phyloP scores from a whole-genome alignment of 2,113 vertebrate species.

The Aepyceros melampus region DNA sequence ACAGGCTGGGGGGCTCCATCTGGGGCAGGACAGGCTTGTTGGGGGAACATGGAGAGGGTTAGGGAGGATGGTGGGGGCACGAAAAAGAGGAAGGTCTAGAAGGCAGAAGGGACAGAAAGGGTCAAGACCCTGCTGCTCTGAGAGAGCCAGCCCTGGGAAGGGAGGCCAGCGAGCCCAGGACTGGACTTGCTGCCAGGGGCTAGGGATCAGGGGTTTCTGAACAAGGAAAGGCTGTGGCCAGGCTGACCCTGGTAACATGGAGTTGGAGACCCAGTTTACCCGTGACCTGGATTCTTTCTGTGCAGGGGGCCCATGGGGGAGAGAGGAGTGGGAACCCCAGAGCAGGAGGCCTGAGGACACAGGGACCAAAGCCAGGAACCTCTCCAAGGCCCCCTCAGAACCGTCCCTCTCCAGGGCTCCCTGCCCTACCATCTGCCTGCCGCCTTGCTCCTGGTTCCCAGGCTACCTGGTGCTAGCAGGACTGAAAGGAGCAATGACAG shows the following conservation, averaged over 20 bases:
- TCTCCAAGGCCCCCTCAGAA: not conserved
- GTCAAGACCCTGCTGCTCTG: not conserved
- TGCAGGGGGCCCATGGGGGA: not conserved
- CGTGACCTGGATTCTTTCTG: not conserved
- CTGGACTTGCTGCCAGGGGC: accelerated
- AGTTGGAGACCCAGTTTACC: not conserved
- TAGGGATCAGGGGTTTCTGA: not conserved
- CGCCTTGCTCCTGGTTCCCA: not conserved
- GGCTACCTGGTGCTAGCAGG: not conserved
- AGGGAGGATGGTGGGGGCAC: too few relatives aligned
- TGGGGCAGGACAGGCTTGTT: not conserved
- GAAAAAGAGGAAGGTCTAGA: not conserved
- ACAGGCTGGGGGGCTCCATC: not conserved
- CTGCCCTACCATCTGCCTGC: not conserved
- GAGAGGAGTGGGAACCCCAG: accelerated
- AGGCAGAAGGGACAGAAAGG: not conserved
- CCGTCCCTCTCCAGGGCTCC: not conserved
- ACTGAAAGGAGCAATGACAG: too few relatives aligned
- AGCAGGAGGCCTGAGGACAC: accelerated
- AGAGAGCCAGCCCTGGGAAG: not conserved
- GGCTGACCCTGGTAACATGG: accelerated
- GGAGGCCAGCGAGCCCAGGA: not conserved
- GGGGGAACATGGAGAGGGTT: not conserved
- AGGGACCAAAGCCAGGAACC: not conserved
- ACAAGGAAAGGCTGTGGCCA: not conserved